Conservation (phyloP, 1,140 invertebrate species). For the Arctopsyche grandis region DNA sequence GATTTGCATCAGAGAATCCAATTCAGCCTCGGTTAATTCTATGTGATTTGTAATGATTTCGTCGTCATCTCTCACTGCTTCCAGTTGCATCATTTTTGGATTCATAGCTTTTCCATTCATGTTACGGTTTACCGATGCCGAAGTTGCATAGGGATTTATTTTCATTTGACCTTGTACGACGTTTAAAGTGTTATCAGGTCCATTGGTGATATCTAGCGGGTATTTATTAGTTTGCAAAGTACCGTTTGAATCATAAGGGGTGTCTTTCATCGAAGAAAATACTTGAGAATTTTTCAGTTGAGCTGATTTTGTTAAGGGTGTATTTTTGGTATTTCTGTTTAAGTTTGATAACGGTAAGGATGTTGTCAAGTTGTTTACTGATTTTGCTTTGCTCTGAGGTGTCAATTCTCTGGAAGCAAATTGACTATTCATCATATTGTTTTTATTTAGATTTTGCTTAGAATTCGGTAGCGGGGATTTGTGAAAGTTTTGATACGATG, state of each 20-base stretch:
- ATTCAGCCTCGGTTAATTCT: slow-evolving; percentile 29
- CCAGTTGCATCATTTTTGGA: slow-evolving; percentile 41
- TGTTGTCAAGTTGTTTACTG: neutral
- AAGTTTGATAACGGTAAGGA: neutral
- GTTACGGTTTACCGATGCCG: slow-evolving; percentile 31
- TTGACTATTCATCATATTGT: neutral
- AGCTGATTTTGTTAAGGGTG: neutral
- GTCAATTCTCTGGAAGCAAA: slow-evolving; percentile 28
- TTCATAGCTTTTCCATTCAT: slow-evolving; percentile 45
- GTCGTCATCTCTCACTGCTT: slow-evolving; percentile 11
- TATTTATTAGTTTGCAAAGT: slow-evolving; percentile 53
- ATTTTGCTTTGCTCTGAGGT: slow-evolving; percentile 13
- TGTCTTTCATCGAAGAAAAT: slow-evolving; percentile 67
- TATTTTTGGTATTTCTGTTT: neutral
- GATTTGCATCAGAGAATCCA: slow-evolving; percentile 47
- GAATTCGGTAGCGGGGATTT: slow-evolving; percentile 16
- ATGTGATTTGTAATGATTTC: slow-evolving; percentile 26
- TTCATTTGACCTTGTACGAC: slow-evolving; percentile 66
- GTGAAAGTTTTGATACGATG: neutral
- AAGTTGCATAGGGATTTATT: slow-evolving; percentile 60
- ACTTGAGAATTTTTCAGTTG: slow-evolving; percentile 36
- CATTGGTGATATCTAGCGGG: slow-evolving; percentile 56
- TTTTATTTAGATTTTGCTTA: neutral
- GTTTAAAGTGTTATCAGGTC: slow-evolving; percentile 63
- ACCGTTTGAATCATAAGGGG: slow-evolving; percentile 64